Base-by-base conservation (phyloP, 2,888 invertebrate genomes). In the Sphinx pinastri region DNA sequence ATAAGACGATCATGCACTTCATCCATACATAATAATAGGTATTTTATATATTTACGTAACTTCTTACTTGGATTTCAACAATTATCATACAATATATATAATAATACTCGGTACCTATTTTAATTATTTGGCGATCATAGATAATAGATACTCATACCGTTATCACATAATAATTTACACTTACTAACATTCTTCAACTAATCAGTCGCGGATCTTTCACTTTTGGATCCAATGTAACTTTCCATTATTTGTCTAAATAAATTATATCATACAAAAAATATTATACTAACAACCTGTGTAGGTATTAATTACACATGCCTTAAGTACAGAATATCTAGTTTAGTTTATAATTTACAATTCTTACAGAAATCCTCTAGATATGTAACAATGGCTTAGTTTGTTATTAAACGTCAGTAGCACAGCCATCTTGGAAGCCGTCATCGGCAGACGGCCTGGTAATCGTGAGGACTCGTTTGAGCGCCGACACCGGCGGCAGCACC, bases 391-490 rank as follows among this genome's bases (percentile, higher is more conserved):
- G 69, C 77, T 74, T 76, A 71, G 76, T 74, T 76, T 74, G 74
- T 72, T 83, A 19, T 83, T 97, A 98, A 89, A 98, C 98, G 91
- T 98, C 98, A 78, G 98, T 98, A 78, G 98, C 98, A 91, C 98
- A 97, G 83, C 98, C 98, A 93, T 98, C 98, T 89, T 98, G 98
- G 88, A 98, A 98, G 74, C 98, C 97, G 90, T 98, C 98, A 84
- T 98, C 98, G 58, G 97, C 97, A 38, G 98, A 97, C 88, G 97
- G 98, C 84, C 98, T 96, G 81, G 96, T 97, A 89, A 96, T 97
- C 79, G 96, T 96, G 75, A 98, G 95, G 72, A 97, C 98, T 75
- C 98, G 96, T 89, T 98, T 98, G 76, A 97, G 95, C 75, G 97
- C 97, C 72, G 97, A 96, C 59, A 98, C 97, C 31, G 97, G 98